These are phyloP conservation scores for Heteromyza rotundicornis DNA, from an alignment of 2,888 invertebrate genomes.

Conservation along the genomic window DNA sequence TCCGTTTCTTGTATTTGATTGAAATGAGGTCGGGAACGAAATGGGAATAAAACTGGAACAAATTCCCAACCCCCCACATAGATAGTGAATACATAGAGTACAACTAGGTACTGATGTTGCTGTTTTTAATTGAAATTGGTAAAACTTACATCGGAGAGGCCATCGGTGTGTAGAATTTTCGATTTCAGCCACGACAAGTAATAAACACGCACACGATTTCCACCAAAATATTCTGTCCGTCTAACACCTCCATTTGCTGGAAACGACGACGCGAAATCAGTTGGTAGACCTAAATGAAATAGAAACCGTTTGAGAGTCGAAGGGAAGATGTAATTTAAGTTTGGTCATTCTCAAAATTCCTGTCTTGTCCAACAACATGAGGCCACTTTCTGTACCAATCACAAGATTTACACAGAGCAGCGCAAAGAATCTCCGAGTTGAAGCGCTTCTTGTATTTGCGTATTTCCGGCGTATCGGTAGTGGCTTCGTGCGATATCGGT, in stretches of 20 bases:
- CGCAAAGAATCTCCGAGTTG: slow-evolving; percentile 98
- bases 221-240: slow-evolving; percentile 99
- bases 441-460: slow-evolving; percentile 99
- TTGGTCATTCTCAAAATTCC: slow-evolving; percentile 66
- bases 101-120: too few species aligned
- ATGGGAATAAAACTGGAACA: too few species aligned
- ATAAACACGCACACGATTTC: slow-evolving; percentile 98
- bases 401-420: slow-evolving; percentile 97
- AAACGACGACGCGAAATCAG: slow-evolving; percentile 97
- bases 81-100: too few species aligned
- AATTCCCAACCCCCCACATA: too few species aligned
- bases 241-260: slow-evolving; percentile 99
- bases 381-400: slow-evolving; percentile 98
- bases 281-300: slow-evolving; percentile 73
- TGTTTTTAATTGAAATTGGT: too few species aligned
- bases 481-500: slow-evolving; percentile 88
- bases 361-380: slow-evolving; percentile 97
- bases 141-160: slow-evolving; percentile 80
- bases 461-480: slow-evolving; percentile 97
- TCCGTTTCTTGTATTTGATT: too few species aligned
- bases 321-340: too few species aligned
- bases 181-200: slow-evolving; percentile 99
- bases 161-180: slow-evolving; percentile 97
- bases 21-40: too few species aligned
- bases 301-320: too few species aligned